Evolutionary conservation across 2,113 vertebrate species (phyloP), one percentile per base, ranked within the genome.

Genomic region (Zosterops hypoxanthus): DNA sequence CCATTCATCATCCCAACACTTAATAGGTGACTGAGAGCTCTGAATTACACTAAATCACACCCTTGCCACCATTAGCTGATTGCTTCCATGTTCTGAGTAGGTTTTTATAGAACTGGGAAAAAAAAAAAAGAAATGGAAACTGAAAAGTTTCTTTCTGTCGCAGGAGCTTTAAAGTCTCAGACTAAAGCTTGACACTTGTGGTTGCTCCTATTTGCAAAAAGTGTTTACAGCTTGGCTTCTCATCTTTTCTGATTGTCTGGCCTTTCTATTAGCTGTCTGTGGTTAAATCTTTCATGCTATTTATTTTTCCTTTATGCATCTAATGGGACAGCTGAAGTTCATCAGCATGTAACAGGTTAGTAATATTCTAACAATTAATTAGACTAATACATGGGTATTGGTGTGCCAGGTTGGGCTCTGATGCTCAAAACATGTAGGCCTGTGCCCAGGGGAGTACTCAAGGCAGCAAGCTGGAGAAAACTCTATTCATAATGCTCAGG

Each of bases 241-340:
- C 73, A 44, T 91, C 95, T 95, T 95, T 89, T 70, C 53, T 80
- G 23, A 46, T 88, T 2, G 2, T 85, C 53, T 85, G 90, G 34
- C 82, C 71, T 82, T 92, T 92, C 81, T 82, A 6, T 95, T 70
- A 86, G 56, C 68, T 93, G 63, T 73, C 88, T 90, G 31, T 96
- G 92, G 81, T 97, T 94, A 90, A 72, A 88, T 70, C 93, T 91
- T 95, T 90, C 92, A 82, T 82, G 82, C 96, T 97, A 44, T 95
- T 47, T 98, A 97, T 98, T 98, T 98, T 98, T 96, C 93, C 94
- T 97, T 97, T 97, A 97, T 97, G 98, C 98, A 95, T 98, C 97
- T 97, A 97, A 97, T 97, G 97, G 97, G 96, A 97, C 97, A 97
- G 95, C 93, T 95, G 97, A 97, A 93, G 96, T 97, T 97, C 97